Percentiles rank a stretch among this genome's conserved stretches.
phyloP scores from a whole-genome alignment of 2,797 vertebrate species.

The Spea hammondii region DNA sequence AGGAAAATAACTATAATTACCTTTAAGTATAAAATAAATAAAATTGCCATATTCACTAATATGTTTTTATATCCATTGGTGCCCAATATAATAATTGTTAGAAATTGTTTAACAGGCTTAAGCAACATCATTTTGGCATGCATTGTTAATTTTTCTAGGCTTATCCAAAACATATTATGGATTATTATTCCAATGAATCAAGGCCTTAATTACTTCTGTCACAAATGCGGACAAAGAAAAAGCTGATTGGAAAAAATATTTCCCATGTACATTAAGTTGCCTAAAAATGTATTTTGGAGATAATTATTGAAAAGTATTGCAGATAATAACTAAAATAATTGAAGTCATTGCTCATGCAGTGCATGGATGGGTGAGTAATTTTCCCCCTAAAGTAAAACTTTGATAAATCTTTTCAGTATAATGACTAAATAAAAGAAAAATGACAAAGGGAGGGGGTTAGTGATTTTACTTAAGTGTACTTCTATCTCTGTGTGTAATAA shows the following conservation, averaged over 20 bases:
- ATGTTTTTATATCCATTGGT: too few relatives aligned
- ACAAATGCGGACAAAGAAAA: conserved; percentile 32
- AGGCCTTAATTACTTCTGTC: conserved; percentile 43
- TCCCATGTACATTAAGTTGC: conserved; percentile 34
- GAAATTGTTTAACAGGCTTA: conserved; percentile 22
- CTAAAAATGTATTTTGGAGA: conserved; percentile 39
- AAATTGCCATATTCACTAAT: too few relatives aligned
- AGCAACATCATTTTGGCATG: conserved; percentile 38
- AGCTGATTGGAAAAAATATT: conserved; percentile 30
- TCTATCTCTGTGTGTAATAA: too few relatives aligned
- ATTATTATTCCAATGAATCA: conserved; percentile 41
- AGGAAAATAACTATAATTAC: too few relatives aligned
- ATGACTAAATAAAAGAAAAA: neutral
- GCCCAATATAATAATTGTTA: neutral
- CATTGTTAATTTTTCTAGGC: conserved; percentile 37
- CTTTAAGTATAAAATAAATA: too few relatives aligned
- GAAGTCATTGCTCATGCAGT: conserved; percentile 19
- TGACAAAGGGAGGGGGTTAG: neutral
- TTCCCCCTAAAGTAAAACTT: conserved; percentile 4
- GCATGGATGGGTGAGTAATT: conserved; percentile 16
- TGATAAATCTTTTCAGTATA: neutral
- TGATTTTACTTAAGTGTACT: too few relatives aligned
- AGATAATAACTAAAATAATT: conserved; percentile 45
- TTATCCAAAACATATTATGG: conserved; percentile 32
- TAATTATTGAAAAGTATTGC: conserved; percentile 34